These are phyloP conservation scores for Bombycilla garrulus DNA, from an alignment of 2,113 vertebrate genomes.

Conservation along the genomic window DNA sequence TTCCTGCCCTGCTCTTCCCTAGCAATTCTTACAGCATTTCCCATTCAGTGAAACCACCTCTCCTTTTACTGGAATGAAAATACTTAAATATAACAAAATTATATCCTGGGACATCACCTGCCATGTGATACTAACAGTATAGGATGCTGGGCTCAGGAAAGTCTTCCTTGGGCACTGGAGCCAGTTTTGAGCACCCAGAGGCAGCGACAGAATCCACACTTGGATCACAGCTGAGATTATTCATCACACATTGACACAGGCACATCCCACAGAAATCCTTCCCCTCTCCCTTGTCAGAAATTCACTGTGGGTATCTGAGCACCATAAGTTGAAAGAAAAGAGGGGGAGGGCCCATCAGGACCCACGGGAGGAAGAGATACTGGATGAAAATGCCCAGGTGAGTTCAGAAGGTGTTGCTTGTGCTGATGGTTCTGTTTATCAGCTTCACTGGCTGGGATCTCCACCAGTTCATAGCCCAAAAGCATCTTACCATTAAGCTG, in stretches of 20 bases:
- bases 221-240: not conserved
- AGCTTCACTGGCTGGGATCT: not conserved
- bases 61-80: not conserved
- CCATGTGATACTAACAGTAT: accelerated
- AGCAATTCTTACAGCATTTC: not conserved
- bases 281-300: not conserved
- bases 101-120: not conserved
- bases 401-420: not conserved
- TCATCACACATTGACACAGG: not conserved
- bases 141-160: not conserved
- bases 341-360: not conserved
- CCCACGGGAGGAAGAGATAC: not conserved
- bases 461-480: not conserved
- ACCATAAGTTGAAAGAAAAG: not conserved
- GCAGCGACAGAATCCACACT: not conserved
- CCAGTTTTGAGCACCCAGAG: not conserved
- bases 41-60: not conserved
- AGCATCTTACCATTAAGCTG: not conserved
- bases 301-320: not conserved
- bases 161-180: not conserved
- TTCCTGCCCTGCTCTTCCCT: not conserved
- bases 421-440: not conserved
- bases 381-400: not conserved
- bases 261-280: not conserved
- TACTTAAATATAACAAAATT: accelerated